These are phyloP conservation scores for Xerus inauris DNA, from an alignment of 2,113 vertebrate genomes.

Conservation along the genomic window DNA sequence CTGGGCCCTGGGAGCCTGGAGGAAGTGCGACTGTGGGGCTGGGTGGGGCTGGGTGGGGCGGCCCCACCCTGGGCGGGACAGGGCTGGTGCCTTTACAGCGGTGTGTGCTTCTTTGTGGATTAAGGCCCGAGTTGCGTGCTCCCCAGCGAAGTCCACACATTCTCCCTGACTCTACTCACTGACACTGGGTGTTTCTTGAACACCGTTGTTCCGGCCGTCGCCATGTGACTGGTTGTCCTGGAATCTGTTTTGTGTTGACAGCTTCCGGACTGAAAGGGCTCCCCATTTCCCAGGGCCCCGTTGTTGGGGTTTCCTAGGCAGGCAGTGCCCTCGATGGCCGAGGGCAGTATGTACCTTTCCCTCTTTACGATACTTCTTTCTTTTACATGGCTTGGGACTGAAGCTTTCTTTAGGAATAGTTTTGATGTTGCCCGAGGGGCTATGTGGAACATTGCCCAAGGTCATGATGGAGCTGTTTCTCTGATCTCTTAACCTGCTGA, in stretches of 20 bases:
- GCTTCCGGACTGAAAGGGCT: not conserved
- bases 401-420: not conserved
- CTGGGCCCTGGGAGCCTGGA: too few relatives aligned
- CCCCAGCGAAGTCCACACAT: fast-evolving
- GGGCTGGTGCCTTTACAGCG: fast-evolving
- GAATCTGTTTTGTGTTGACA: not conserved
- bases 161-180: not conserved
- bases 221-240: too few relatives aligned
- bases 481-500: not conserved
- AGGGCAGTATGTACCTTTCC: too few relatives aligned
- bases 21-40: not conserved
- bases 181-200: not conserved
- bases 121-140: too few relatives aligned
- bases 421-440: not conserved
- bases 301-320: not conserved
- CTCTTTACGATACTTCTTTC: not conserved
- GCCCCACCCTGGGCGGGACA: too few relatives aligned
- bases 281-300: fast-evolving
- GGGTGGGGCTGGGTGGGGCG: not conserved
- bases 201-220: not conserved
- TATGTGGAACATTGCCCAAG: not conserved
- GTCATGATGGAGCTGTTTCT: not conserved
- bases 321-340: fast-evolving
- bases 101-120: not conserved
- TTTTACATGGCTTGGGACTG: not conserved